Conservation (phyloP, 2,888 invertebrate genomes). For the Aleiodes testaceus region DNA sequence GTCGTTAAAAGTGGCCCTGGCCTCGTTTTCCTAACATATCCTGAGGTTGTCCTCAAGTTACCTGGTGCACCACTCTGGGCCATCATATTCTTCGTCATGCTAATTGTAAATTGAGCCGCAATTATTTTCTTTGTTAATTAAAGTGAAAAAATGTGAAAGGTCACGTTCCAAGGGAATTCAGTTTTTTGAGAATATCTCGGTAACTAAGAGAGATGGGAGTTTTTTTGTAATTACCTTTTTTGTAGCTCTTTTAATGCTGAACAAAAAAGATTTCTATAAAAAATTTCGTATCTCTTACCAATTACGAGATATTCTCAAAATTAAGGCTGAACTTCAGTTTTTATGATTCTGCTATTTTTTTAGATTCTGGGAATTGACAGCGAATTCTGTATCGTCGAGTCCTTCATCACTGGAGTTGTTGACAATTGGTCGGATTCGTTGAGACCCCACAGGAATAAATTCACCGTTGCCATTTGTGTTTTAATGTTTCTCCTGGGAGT, state of each 20-base stretch:
- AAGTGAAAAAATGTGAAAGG: not conserved
- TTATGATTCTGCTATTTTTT: slow-evolving; percentile 29
- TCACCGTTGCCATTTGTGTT: slow-evolving; percentile 78
- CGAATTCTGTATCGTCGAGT: slow-evolving; percentile 81
- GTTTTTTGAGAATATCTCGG: not conserved
- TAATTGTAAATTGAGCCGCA: slow-evolving; percentile 73
- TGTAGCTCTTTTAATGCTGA: too few relatives aligned
- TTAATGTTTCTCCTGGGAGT: slow-evolving; percentile 78
- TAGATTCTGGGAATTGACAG: slow-evolving; percentile 84
- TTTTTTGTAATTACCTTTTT: too few relatives aligned
- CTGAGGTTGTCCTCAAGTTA: slow-evolving; percentile 82
- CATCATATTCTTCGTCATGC: slow-evolving; percentile 83
- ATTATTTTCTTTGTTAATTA: not conserved
- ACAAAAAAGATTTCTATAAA: too few relatives aligned
- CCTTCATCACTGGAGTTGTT: slow-evolving; percentile 77
- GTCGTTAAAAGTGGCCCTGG: slow-evolving; percentile 81
- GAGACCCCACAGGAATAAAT: slow-evolving; percentile 78
- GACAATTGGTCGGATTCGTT: slow-evolving; percentile 77
- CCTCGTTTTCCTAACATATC: slow-evolving; percentile 84
- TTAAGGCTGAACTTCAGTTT: too few relatives aligned
- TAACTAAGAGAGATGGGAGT: too few relatives aligned
- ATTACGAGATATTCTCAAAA: too few relatives aligned
- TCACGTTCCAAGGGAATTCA: not conserved
- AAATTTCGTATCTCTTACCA: too few relatives aligned
- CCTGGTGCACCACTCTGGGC: slow-evolving; percentile 83